Evolutionary conservation across 1,140 invertebrate genomes (phyloP).

Genomic region (Dolichoris vasculosae): DNA sequence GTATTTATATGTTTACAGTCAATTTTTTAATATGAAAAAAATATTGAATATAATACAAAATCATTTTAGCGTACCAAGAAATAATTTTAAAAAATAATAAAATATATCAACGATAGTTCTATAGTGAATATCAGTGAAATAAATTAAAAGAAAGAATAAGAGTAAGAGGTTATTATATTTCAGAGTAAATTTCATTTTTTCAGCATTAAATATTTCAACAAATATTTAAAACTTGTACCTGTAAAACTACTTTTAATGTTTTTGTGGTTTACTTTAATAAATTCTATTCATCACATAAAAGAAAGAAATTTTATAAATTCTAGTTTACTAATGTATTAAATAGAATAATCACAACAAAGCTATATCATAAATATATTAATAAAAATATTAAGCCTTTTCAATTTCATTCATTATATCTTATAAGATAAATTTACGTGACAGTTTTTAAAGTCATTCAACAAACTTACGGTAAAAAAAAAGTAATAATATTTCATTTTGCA

Average conservation of each 20-base stretch:
- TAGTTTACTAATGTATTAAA: neutral
- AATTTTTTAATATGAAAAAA: neutral
- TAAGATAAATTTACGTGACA: no score
- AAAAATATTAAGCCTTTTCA: no score
- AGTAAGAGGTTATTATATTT: conserved; percentile 1
- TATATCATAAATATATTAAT: no score
- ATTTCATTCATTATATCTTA: no score
- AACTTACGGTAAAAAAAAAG: no score
- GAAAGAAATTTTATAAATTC: neutral
- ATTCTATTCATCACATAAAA: neutral
- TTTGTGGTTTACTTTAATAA: neutral
- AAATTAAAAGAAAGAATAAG: neutral
- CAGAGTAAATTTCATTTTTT: conserved; percentile 24
- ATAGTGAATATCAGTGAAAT: neutral
- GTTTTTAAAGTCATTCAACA: no score
- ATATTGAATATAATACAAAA: neutral
- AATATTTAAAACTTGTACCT: neutral
- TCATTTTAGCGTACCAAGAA: neutral
- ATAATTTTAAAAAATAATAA: neutral
- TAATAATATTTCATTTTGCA: no score
- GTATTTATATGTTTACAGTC: neutral
- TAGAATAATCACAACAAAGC: neutral
- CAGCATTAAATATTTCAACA: conserved; percentile 12
- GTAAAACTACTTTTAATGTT: neutral
- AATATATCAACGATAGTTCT: neutral